These are phyloP conservation scores for Phymatocera aterrima DNA, from an alignment of 2,888 invertebrate species.

Conservation along the genomic window DNA sequence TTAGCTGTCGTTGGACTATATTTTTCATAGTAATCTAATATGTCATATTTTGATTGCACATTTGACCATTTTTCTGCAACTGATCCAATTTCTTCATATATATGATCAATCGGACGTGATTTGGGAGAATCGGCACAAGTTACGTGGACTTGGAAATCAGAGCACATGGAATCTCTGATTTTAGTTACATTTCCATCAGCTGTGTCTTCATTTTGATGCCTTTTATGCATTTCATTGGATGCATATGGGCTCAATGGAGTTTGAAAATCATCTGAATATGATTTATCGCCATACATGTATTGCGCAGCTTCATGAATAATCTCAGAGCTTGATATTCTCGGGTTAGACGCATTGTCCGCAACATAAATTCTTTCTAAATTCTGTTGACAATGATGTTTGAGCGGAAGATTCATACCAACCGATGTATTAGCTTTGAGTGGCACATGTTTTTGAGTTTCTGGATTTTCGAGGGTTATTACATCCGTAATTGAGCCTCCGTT, in stretches of 20 bases:
- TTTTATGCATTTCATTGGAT: background rate
- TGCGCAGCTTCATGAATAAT: constrained; percentile 48
- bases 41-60: constrained; percentile 55
- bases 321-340: constrained; percentile 12
- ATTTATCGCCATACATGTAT: constrained; percentile 46
- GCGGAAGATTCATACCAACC: constrained; percentile 18
- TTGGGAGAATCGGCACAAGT: constrained; percentile 20
- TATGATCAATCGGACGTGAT: constrained; percentile 53
- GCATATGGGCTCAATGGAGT: constrained; percentile 1
- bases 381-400: background rate
- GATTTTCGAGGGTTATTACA: background rate
- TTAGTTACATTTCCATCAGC: background rate
- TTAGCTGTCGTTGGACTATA: constrained; percentile 55
- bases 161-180: background rate
- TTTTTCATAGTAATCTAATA: constrained; percentile 58
- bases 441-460: background rate
- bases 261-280: constrained; percentile 20
- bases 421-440: constrained; percentile 4
- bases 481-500: background rate
- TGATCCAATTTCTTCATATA: constrained; percentile 62
- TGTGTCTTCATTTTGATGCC: background rate
- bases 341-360: background rate
- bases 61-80: constrained; percentile 44
- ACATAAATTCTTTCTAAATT: constrained; percentile 6
- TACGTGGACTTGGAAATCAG: constrained; percentile 42